These are phyloP conservation scores for Drosophila tsacasi DNA, from an alignment of 1,140 invertebrate species.

Conservation along the genomic window DNA sequence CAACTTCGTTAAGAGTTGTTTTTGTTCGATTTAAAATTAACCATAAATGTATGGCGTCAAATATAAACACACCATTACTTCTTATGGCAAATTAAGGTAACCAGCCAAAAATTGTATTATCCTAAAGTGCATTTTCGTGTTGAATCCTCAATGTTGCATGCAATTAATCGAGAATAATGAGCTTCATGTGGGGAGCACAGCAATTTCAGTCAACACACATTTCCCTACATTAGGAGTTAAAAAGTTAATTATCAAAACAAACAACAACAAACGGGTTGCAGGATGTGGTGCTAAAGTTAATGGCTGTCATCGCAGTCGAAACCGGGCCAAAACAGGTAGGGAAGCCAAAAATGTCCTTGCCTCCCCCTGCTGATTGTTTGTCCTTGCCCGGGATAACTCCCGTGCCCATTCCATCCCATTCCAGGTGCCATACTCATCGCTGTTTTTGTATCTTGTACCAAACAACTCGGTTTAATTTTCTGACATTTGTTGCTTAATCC, in stretches of 20 bases:
- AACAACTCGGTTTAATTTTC: conserved; percentile 56
- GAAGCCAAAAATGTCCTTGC: conserved; percentile 16
- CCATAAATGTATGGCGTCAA: neutral
- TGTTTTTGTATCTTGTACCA: conserved; percentile 47
- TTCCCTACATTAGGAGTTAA: conserved; percentile 42
- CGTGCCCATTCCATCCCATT: conserved; percentile 4
- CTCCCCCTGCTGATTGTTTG: conserved; percentile 21
- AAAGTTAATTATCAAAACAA: conserved; percentile 72
- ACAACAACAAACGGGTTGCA: conserved; percentile 28
- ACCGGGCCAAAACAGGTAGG: conserved; percentile 39
- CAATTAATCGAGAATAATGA: conserved; percentile 57
- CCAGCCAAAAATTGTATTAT: conserved; percentile 3
- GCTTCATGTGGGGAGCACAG: conserved; percentile 24
- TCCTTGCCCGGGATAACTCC: conserved; percentile 44
- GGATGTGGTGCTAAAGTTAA: conserved; percentile 31
- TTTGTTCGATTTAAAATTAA: neutral
- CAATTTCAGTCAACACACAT: conserved; percentile 36
- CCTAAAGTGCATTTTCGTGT: conserved; percentile 71
- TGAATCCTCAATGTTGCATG: conserved; percentile 45
- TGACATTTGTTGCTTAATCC: conserved; percentile 61
- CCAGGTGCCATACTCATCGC: conserved; percentile 22
- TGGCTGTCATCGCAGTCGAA: conserved; percentile 27
- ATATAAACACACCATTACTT: conserved; percentile 2
- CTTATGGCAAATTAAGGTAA: neutral
- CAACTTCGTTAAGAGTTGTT: neutral